Evolutionary conservation across 2,888 invertebrate genomes (phyloP), one percentile per base, ranked within the genome.

Genomic region (Cartodere bifasciata): DNA sequence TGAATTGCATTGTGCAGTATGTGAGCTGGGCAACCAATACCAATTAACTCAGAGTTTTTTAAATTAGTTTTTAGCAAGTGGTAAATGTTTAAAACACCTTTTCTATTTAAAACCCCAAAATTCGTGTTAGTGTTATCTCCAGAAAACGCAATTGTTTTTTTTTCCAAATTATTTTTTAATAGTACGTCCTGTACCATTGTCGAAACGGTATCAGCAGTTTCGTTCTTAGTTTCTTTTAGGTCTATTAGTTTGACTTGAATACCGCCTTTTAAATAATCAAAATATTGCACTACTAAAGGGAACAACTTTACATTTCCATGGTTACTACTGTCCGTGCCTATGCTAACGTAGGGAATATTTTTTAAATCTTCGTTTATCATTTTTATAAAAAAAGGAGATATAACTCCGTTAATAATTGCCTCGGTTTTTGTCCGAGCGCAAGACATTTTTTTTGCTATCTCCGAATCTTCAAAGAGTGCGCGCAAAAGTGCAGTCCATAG

Each of bases 401-500:
- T 7, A 13, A 27, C 27, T 13, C 27, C 14, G 6, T 12, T 27
- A 13, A 27, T 15, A 13, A 27, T 27, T 27, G 27, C 27, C 11
- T 27, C 27, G 7, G 27, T 27, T 27, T 27, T 27, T 13, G 27
- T 27, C 5, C 27, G 6, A 9, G 13, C 27, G 9, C 9, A 27
- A 15, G 33, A 14, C n/a, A 28, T 16, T n/a, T 28, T 39, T 38
- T 37, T 40, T n/a, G 43, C 44, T 23, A 36, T 42, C 13, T 37
- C 29, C n/a, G 43, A 45, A 35, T 40, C 43, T 16, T 36, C 31
- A 34, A 42, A 46, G 21, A 44, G 34, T 20, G 36, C 30, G 33
- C 39, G 36, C 21, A 38, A 35, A 20, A 44, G 37, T 22, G 33
- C 43, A 47, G 28, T 48, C 47, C 38, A 42, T 38, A 2, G 45